These are phyloP conservation scores for Sorex araneus DNA, from an alignment of 2,113 vertebrate genomes.

Conservation along the genomic window DNA sequence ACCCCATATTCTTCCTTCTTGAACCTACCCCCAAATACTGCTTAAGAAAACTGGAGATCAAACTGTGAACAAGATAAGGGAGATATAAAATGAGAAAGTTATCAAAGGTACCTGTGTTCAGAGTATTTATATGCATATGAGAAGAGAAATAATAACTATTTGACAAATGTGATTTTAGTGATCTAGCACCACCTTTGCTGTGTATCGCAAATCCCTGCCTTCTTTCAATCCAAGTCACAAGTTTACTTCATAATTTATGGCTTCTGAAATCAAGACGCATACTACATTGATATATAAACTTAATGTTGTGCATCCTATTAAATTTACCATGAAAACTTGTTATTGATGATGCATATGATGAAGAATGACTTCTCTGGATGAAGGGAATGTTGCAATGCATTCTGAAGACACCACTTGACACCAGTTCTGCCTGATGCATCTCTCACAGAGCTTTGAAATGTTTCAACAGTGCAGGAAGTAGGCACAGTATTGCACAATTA, in stretches of 20 bases:
- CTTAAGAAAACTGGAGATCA: neutral
- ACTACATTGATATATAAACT: slow-evolving; percentile 13
- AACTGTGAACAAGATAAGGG: neutral
- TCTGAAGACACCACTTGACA: neutral
- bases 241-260: neutral
- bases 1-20: no score
- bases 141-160: neutral
- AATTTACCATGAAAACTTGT: slow-evolving; percentile 37
- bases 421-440: neutral
- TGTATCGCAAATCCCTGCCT: neutral
- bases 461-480: neutral
- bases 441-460: neutral
- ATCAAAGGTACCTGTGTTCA: neutral
- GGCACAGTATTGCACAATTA: rapidly evolving
- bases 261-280: slow-evolving; percentile 42
- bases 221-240: neutral
- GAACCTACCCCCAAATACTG: no score
- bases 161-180: neutral
- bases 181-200: neutral
- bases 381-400: neutral
- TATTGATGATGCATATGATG: neutral
- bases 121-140: neutral
- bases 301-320: slow-evolving; percentile 11
- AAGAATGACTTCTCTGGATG: slow-evolving; percentile 27
- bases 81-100: neutral